phyloP scores from a whole-genome alignment of 2,797 vertebrate genomes.

The Enteromius unitaeniatus region DNA sequence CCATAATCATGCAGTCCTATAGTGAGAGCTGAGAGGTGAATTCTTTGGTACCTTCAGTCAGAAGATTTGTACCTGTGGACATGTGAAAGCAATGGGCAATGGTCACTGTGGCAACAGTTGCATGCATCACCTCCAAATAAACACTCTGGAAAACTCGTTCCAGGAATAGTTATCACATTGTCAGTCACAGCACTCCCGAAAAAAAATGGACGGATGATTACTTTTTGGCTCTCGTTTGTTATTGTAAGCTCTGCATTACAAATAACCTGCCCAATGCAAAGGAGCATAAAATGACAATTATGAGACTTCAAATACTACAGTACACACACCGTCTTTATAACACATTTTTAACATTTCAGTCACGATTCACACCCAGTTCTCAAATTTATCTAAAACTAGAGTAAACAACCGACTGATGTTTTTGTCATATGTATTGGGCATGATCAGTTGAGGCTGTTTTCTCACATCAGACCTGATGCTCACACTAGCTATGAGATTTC shows the following conservation, averaged over 20 bases:
- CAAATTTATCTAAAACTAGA: neutral
- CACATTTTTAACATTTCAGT: slow-evolving; percentile 18
- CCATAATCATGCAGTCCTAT: neutral
- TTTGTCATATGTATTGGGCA: neutral
- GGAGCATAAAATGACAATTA: neutral
- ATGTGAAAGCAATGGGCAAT: slow-evolving; percentile 1
- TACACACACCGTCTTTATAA: neutral
- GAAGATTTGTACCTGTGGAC: slow-evolving; percentile 28
- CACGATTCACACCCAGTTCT: neutral
- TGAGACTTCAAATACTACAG: neutral
- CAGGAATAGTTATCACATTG: slow-evolving; percentile 25
- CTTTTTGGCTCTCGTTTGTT: neutral
- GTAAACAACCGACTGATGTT: neutral
- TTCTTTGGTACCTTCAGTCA: slow-evolving; percentile 29
- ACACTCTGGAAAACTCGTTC: slow-evolving; percentile 52
- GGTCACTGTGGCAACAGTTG: slow-evolving; percentile 59
- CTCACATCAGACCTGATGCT: neutral
- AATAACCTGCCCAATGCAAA: neutral
- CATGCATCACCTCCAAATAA: slow-evolving; percentile 63
- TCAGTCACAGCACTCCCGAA: slow-evolving; percentile 3
- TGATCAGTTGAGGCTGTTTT: neutral
- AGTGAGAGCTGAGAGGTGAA: slow-evolving; percentile 11
- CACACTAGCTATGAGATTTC: neutral
- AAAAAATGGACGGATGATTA: slow-evolving; percentile 7
- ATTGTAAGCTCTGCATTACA: neutral